phyloP scores from a whole-genome alignment of 1,140 invertebrate genomes.

The Eupristina koningsbergeri region DNA sequence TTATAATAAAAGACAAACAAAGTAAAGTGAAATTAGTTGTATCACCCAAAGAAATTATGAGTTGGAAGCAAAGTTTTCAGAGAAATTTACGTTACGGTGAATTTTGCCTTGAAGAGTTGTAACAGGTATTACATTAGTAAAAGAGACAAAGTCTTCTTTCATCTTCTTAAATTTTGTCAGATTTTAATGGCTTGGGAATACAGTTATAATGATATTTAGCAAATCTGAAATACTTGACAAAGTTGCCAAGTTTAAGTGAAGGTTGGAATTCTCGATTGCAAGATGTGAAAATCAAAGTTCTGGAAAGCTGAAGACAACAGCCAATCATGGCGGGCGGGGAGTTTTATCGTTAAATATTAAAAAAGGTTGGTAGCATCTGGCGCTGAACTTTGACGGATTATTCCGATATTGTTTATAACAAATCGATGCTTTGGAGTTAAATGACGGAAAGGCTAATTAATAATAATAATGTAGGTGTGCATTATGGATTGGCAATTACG shows the following conservation, averaged over 20 bases:
- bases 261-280: not conserved
- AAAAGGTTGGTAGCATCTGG: not conserved
- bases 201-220: not conserved
- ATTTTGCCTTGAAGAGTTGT: not conserved
- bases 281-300: not conserved
- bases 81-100: not conserved
- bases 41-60: too few species aligned
- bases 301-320: not conserved
- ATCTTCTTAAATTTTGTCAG: not conserved
- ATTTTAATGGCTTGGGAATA: not conserved
- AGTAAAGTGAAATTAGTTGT: too few species aligned
- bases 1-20: too few species aligned
- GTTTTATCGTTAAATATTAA: not conserved
- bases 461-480: not conserved
- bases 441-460: not conserved
- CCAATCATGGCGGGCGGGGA: not conserved
- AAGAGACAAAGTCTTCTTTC: not conserved
- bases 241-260: not conserved
- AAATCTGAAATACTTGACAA: not conserved
- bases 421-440: not conserved
- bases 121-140: not conserved
- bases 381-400: not conserved
- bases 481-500: not conserved
- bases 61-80: too few species aligned
- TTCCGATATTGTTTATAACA: not conserved